Evolutionary conservation across 2,888 invertebrate genomes (phyloP), one percentile per base, ranked within the genome.

Genomic region (Candidula unifasciata): DNA sequence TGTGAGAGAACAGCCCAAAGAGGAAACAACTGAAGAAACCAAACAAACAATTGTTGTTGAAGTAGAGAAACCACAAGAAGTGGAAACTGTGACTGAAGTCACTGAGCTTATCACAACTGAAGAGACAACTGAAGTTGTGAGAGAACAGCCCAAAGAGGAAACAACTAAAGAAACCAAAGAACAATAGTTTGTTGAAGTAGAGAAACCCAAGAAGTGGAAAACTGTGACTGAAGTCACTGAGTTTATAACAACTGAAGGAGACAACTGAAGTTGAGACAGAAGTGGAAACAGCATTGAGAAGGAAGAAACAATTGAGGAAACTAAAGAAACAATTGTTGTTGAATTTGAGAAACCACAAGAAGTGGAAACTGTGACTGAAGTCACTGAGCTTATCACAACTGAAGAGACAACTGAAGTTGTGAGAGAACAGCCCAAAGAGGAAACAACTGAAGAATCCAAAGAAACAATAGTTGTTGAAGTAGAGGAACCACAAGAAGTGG

Each of bases 401-500:
- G 86, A 85, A 60, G 74, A 54, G 69, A 79, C 74, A 27, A 21
- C n/a, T 21, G 83, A 83, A 66, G 54, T 54, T 21, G 79, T 85
- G 80, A 79, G 74, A 82, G 87, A 87, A 66, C 87, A 87, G 60
- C 89, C 89, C 16, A n/a, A 6, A 44, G 89, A 88, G 69, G 88
- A 88, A 86, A 84, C 71, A 8, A 80, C 74, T 27, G 84, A 86
- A 80, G 86, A 86, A 78, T 21, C 77, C 5, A 86, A 85, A 52
- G 88, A 87, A 80, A 84, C 85, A n/a, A 85, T 89, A 33, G 60
- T 68, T 64, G 77, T 88, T 30, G 86, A 86, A 35, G 82, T 86
- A n/a, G 82, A 88, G 74, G 83, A 77, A 35, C 87, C 87, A 35
- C 80, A 87, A 37, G 87, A 87, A 82, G 79, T 86, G 30, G 44